These are phyloP conservation scores for Rosalia funebris DNA, from an alignment of 2,888 invertebrate genomes.

Conservation along the genomic window DNA sequence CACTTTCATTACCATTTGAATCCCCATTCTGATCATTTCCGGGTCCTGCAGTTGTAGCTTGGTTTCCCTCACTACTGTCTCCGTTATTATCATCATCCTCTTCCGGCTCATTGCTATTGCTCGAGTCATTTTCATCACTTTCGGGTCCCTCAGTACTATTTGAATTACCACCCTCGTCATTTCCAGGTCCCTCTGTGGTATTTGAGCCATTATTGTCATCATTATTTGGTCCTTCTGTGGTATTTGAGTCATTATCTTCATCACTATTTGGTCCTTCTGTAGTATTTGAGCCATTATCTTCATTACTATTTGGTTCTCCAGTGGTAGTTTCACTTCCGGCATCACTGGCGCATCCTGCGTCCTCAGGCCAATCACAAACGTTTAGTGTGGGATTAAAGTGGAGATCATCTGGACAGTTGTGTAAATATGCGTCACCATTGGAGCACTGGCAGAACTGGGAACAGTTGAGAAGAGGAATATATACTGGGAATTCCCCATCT, in stretches of 20 bases:
- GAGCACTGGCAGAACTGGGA: conserved; percentile 37
- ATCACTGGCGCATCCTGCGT: conserved; percentile 38
- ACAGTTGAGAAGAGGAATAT: conserved; percentile 34
- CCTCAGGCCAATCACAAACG: conserved; percentile 38
- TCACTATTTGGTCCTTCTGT: background rate
- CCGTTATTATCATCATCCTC: too few relatives aligned
- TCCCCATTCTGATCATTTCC: too few relatives aligned
- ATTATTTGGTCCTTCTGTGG: background rate
- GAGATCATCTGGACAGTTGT: conserved; percentile 36
- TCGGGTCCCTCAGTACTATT: too few relatives aligned
- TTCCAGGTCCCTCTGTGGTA: background rate
- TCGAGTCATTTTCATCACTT: too few relatives aligned
- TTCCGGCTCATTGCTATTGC: too few relatives aligned
- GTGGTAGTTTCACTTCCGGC: background rate
- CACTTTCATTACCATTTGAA: too few relatives aligned
- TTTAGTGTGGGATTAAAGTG: conserved; percentile 35
- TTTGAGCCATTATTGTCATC: background rate
- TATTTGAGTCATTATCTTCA: background rate
- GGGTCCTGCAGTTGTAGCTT: too few relatives aligned
- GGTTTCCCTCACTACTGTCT: too few relatives aligned
- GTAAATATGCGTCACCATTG: conserved; percentile 29
- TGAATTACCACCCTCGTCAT: background rate
- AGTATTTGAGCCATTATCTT: background rate
- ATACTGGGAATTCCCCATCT: conserved; percentile 25
- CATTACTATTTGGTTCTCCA: too few relatives aligned